Conservation (phyloP, 2,888 invertebrate species). For the Phalera bucephala region DNA sequence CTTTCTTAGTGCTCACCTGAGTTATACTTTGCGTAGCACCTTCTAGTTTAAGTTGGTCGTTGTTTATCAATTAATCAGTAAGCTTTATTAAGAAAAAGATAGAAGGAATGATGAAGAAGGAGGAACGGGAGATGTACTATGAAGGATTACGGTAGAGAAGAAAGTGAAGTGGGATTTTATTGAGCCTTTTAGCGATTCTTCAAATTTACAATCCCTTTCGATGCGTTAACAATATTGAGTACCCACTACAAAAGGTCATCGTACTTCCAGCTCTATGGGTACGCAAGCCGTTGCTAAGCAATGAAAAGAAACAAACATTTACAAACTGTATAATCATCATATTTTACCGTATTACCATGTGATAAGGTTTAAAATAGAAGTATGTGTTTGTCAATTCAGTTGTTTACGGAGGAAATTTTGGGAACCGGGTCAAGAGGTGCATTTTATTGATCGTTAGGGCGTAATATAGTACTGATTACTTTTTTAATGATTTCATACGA, state of each 20-base stretch:
- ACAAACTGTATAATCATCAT: conserved; percentile 10
- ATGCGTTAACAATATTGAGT: too few species aligned
- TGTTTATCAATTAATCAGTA: too few species aligned
- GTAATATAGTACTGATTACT: conserved; percentile 44
- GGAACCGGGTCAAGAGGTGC: conserved; percentile 48
- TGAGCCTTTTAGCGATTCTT: too few species aligned
- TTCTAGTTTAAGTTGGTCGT: too few species aligned
- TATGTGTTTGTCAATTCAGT: conserved; percentile 6
- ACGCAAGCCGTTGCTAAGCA: conserved; percentile 58
- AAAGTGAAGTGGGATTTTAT: too few species aligned
- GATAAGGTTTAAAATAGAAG: conserved; percentile 29
- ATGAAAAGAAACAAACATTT: conserved; percentile 51
- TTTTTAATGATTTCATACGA: conserved; percentile 19
- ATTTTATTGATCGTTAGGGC: conserved; percentile 37
- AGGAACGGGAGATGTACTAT: too few species aligned
- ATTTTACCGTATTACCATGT: conserved; percentile 26
- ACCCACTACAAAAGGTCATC: conserved; percentile 42
- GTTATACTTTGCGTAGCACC: too few species aligned
- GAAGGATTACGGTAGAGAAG: too few species aligned
- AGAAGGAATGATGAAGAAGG: too few species aligned
- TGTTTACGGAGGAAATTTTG: conserved; percentile 16
- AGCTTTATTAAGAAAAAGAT: too few species aligned
- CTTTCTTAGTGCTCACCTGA: too few species aligned
- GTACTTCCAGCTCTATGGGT: conserved; percentile 39
- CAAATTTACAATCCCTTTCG: too few species aligned